Evolutionary conservation across 2,113 vertebrate species (phyloP), one percentile per base, ranked within the genome.

Genomic region (Panthera tigris): DNA sequence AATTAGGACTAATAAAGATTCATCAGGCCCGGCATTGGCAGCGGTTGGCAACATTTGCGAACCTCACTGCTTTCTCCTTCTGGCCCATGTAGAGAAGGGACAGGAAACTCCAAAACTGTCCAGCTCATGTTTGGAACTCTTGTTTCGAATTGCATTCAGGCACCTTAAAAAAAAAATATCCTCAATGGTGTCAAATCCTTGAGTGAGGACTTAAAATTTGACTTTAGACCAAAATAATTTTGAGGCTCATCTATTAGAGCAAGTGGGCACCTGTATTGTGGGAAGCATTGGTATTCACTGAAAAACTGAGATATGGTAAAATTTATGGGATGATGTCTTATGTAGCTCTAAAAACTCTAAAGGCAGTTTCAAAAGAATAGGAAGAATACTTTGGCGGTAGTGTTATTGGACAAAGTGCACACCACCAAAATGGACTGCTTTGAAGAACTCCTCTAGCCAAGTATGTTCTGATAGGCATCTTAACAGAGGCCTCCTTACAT

Each of bases 341-440:
- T 48, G 18, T 93, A 78, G 74, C 50, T 91, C 90, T 96, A 91
- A 91, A 91, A 88, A 82, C 10, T 93, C 63, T 81, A 66, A 93
- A 84, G n/a, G 55, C 83, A 80, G 5, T 74, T 94, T 92, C 41
- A 50, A 65, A 71, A 79, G 63, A 89, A 83, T 52, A 73, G 25
- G 36, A 91, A 93, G 36, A 80, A 33, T 39, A 76, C n/a, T 76
- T 76, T 52, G 66, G 78, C 52, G 29, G 18, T 21, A 57, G 41
- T 39, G 76, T 88, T 55, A 33, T 63, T 80, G 27, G 41, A 92
- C 57, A 95, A 18, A 69, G 7, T n/a, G 31, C 55, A 63, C 19
- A 31, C 29, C 29, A 85, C 66, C 7, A 5, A 36, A 89, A 15
- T 39, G 25, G 23, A 25, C 63, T 74, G 25, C 81, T 69, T 82